Percentiles rank a stretch among this genome's conserved stretches.
These are phyloP conservation scores for Ceratina australensis DNA, from an alignment of 1,140 invertebrate species.

Conservation along the genomic window DNA sequence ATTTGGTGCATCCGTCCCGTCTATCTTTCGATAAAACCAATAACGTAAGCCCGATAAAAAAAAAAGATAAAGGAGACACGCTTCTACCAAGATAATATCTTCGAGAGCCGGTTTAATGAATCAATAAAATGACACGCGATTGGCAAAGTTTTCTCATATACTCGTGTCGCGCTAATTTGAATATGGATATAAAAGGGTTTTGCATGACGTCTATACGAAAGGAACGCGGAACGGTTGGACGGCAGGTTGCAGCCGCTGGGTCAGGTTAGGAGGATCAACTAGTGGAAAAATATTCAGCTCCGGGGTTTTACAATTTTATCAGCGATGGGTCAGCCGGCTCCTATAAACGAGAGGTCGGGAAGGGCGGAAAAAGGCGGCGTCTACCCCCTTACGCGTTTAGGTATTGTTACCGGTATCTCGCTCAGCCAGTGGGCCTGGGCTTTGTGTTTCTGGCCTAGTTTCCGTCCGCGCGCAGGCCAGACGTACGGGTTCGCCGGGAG, in stretches of 20 bases:
- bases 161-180: constrained; percentile 15
- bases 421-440: constrained; percentile 69
- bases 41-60: background rate
- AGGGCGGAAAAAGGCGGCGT: constrained; percentile 44
- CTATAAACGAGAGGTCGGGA: constrained; percentile 39
- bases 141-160: constrained; percentile 43
- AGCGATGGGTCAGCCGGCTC: constrained; percentile 50
- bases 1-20: background rate
- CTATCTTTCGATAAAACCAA: background rate
- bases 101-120: constrained; percentile 15
- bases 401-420: constrained; percentile 75
- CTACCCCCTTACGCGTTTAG: constrained; percentile 70
- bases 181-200: constrained; percentile 17
- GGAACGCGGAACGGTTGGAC: background rate
- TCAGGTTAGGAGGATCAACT: constrained; percentile 35
- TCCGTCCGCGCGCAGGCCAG: constrained; percentile 63
- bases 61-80: no score
- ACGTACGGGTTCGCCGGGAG: constrained; percentile 69
- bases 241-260: constrained; percentile 3
- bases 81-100: background rate
- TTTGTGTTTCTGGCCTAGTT: constrained; percentile 78
- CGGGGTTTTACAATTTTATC: constrained; percentile 60
- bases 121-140: constrained; percentile 23
- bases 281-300: constrained; percentile 55
- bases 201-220: constrained; percentile 40